Evolutionary conservation across 2,888 invertebrate species (phyloP).

Genomic region (Glyphotaelius pellucidus): DNA sequence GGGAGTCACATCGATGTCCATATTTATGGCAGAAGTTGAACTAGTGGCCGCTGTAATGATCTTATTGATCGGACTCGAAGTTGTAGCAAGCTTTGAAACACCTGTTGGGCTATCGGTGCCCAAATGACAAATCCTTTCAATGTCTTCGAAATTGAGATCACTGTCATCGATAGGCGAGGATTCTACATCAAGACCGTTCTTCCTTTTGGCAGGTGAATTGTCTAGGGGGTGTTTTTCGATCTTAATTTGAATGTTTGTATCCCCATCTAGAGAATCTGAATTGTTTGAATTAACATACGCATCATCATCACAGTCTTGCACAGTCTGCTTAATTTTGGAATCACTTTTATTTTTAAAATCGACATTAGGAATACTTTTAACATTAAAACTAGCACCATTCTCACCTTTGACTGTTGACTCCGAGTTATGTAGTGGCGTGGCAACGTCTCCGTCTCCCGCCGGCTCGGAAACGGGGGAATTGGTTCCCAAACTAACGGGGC

Average conservation of each 20-base stretch:
- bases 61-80: neutral
- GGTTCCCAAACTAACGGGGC: constrained; percentile 55
- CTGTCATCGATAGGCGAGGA: constrained; percentile 60
- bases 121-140: constrained; percentile 55
- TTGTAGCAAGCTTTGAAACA: neutral
- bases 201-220: neutral
- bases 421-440: constrained; percentile 3
- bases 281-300: constrained; percentile 61
- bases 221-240: neutral
- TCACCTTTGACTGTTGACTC: constrained; percentile 55
- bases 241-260: constrained; percentile 52
- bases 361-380: constrained; percentile 53
- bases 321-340: constrained; percentile 51
- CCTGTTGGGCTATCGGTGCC: neutral
- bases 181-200: constrained; percentile 48
- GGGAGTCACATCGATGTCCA: neutral
- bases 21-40: neutral
- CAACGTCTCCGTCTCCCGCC: constrained; percentile 26
- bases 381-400: constrained; percentile 48
- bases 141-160: constrained; percentile 62
- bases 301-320: constrained; percentile 65
- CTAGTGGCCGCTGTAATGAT: neutral
- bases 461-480: constrained; percentile 49
- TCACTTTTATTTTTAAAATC: constrained; percentile 41
- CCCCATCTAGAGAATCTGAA: constrained; percentile 65